A percentile compares a stretch with the other conserved stretches of the same genome.
phyloP scores from a whole-genome alignment of 2,888 invertebrate species.

The Cerceris ruficornis region DNA sequence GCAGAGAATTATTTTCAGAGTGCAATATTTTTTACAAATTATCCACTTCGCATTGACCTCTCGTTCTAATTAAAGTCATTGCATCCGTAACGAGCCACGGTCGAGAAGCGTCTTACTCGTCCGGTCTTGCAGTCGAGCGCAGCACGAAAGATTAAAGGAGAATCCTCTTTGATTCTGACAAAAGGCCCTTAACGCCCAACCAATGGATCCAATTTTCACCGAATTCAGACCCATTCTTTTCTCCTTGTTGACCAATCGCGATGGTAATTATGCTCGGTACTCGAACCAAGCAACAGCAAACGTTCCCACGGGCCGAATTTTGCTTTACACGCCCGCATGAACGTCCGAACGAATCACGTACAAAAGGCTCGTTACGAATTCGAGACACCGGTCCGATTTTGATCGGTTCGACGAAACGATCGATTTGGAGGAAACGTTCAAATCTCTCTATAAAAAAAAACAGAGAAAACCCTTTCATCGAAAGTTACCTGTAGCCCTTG shows the following conservation, averaged over 20 bases:
- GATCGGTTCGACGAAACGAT: constrained; percentile 19
- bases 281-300: constrained; percentile 35
- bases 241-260: constrained; percentile 46
- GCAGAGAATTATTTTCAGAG: too few species aligned
- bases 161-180: constrained; percentile 20
- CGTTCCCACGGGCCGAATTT: constrained; percentile 60
- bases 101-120: background rate
- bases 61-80: too few species aligned
- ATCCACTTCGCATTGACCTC: too few species aligned
- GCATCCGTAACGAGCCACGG: too few species aligned
- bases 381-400: constrained; percentile 31
- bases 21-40: too few species aligned
- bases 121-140: background rate
- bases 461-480: too few species aligned
- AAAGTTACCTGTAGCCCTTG: too few species aligned
- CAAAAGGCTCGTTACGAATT: constrained; percentile 59
- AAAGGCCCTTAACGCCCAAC: background rate
- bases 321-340: constrained; percentile 55
- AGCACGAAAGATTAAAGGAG: constrained; percentile 4
- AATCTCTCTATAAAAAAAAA: background rate
- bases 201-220: constrained; percentile 30
- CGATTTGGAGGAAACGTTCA: background rate
- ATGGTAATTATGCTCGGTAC: constrained; percentile 34
- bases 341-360: constrained; percentile 45
- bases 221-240: constrained; percentile 45